Conservation (phyloP, 2,797 vertebrate species). For the Tauraco hartlaubi region DNA sequence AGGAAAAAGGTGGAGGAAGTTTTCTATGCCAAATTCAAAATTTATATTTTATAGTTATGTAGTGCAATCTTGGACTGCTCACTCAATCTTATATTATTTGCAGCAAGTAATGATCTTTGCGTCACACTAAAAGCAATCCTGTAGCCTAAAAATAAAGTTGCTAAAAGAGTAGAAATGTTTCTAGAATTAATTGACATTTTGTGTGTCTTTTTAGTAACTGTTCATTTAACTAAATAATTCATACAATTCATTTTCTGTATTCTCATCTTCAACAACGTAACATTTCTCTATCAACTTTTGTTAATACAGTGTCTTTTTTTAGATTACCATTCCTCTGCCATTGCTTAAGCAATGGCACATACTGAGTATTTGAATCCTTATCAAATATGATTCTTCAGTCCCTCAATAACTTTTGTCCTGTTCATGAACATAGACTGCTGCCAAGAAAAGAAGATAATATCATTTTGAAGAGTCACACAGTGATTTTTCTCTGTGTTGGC, state of each 20-base stretch:
- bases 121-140: background rate
- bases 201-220: background rate
- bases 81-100: background rate
- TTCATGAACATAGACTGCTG: background rate
- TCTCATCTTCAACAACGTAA: background rate
- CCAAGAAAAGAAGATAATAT: background rate
- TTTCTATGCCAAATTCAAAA: background rate
- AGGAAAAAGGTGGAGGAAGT: background rate
- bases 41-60: background rate
- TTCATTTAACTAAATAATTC: conserved; percentile 21
- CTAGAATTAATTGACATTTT: background rate
- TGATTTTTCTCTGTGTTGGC: background rate
- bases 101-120: background rate
- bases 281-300: background rate
- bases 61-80: background rate
- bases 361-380: background rate
- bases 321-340: background rate
- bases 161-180: background rate
- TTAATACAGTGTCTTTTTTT: conserved; percentile 8
- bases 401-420: background rate
- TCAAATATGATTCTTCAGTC: background rate
- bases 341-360: background rate
- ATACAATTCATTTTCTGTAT: background rate
- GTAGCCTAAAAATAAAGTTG: background rate
- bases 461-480: background rate